Evolutionary conservation across 2,113 vertebrate genomes (phyloP).

Genomic region (Fukomys damarensis): DNA sequence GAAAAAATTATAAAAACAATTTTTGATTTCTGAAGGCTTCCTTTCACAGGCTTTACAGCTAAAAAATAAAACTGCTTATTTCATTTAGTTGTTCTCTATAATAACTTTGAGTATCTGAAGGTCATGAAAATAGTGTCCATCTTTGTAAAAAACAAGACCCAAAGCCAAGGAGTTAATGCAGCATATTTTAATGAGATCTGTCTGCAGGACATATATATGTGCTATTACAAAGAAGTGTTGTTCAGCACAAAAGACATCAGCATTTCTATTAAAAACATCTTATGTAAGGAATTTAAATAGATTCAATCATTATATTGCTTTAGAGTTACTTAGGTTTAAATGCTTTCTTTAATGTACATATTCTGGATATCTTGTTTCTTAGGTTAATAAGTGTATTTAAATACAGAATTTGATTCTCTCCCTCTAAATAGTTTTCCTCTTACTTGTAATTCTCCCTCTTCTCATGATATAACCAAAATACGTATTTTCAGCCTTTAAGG

Average conservation of each 20-base stretch:
- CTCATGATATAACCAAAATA: background rate
- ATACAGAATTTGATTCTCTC: background rate
- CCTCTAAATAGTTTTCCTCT: background rate
- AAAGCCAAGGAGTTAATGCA: slow-evolving; percentile 39
- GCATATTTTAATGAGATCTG: slow-evolving; percentile 9
- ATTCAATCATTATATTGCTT: background rate
- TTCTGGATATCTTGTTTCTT: background rate
- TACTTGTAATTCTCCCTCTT: background rate
- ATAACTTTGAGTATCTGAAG: slow-evolving; percentile 44
- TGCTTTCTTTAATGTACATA: background rate
- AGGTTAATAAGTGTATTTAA: background rate
- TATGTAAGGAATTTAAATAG: background rate
- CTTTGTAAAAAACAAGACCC: slow-evolving; percentile 47
- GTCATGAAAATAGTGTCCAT: background rate
- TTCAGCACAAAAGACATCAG: background rate
- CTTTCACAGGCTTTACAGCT: slow-evolving; percentile 32
- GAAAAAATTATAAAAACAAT: background rate
- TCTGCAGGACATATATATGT: background rate
- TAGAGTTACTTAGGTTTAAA: slow-evolving; percentile 32
- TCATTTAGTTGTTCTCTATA: slow-evolving; percentile 63
- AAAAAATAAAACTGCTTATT: slow-evolving; percentile 46
- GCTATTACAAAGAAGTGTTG: background rate
- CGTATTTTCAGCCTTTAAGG: background rate
- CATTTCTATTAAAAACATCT: slow-evolving; percentile 41
- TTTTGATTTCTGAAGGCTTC: background rate